These are phyloP conservation scores for Notolabrus celidotus DNA, from an alignment of 2,797 vertebrate species.

Conservation along the genomic window DNA sequence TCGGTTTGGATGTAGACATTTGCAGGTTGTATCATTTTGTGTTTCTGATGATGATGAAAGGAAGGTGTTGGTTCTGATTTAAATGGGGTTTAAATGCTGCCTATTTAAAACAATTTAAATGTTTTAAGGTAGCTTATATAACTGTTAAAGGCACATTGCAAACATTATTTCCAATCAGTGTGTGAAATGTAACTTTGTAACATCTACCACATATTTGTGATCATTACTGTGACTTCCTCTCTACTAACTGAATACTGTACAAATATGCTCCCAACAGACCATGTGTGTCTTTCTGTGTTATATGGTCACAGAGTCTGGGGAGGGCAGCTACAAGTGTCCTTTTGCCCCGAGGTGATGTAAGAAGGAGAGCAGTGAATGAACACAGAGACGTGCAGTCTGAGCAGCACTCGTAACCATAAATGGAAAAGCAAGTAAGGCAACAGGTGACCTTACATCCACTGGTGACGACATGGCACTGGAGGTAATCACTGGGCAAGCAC, in stretches of 20 bases:
- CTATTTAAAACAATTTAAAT: not conserved
- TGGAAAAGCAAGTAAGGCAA: conserved; percentile 34
- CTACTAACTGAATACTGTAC: not conserved
- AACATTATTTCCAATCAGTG: not conserved
- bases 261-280: not conserved
- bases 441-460: conserved; percentile 29
- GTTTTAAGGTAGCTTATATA: not conserved
- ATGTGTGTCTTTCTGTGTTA: conserved; percentile 28
- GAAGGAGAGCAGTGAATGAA: conserved; percentile 33
- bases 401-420: conserved; percentile 55
- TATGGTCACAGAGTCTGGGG: conserved; percentile 40
- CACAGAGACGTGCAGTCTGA: conserved; percentile 20
- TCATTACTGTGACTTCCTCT: not conserved
- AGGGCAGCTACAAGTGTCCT: conserved; percentile 32
- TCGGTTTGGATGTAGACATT: not conserved
- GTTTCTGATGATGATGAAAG: no score
- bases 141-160: not conserved
- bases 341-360: conserved; percentile 66
- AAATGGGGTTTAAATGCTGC: not conserved
- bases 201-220: not conserved
- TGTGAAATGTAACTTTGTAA: conserved; percentile 3
- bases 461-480: not conserved
- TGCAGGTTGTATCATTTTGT: not conserved
- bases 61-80: not conserved
- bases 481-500: conserved; percentile 16